Base-by-base conservation (phyloP, 2,888 invertebrate genomes). In the Plusia festucae region DNA sequence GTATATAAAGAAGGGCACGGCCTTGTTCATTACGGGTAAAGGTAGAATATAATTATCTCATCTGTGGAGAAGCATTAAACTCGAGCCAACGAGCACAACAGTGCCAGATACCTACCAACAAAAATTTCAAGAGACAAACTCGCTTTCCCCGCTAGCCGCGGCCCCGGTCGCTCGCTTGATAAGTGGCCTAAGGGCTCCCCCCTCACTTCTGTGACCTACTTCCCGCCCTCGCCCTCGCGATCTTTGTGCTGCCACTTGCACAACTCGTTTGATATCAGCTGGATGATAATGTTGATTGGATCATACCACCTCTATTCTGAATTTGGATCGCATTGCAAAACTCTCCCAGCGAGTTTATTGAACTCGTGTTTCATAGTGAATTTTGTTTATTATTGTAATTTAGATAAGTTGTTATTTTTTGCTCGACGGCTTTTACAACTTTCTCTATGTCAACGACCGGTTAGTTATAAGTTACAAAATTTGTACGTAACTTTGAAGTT, bases 141-240 rank as follows among this genome's bases (percentile, higher is more conserved):
- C 91, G 92, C 93, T 94, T 93, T 93, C 92, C 90, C 91, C 85
- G 82, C 89, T 79, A 83, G 84, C 86, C 82, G 79, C 84, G 85
- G 84, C 84, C 87, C 89, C 90, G 82, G 83, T 81, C 85, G 85
- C 85, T 87, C 89, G 82, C 82, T 90, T 91, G 93, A 92, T 93
- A 93, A 94, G 93, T 93, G 91, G 92, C 92, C 93, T 91, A 92
- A 94, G 94, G 95, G 94, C 91, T 91, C 90, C 91, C 89, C 86
- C 87, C 87, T 76, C 85, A 60, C 89, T 84, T 84, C 87, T 73
- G 71, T 88, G 90, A 92, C 92, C 90, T 88, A 90, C 83, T 87
- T 88, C 77, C 89, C 87, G 84, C 88, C 89, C 88, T 87, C 90
- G 91, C 91, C 91, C 91, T 90, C 87, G 88, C 92, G 93, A 93